phyloP scores from a whole-genome alignment of 2,888 invertebrate genomes.

The Teleiodes luculella region DNA sequence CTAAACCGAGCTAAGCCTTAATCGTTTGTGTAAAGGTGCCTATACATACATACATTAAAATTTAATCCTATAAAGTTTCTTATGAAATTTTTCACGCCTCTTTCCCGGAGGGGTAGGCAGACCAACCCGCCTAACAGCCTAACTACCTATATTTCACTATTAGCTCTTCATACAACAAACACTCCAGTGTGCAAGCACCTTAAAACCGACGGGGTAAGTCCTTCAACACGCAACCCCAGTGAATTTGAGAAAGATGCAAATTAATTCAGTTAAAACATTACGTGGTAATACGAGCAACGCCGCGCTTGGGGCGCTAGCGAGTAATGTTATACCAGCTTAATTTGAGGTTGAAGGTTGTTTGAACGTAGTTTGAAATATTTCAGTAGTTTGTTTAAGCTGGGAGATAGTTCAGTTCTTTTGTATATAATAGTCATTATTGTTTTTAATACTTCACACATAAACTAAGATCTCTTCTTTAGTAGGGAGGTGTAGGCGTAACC shows the following conservation, averaged over 20 bases:
- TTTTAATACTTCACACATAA: too few species aligned
- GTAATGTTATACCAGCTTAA: not conserved
- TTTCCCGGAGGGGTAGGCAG: too few species aligned
- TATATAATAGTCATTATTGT: too few species aligned
- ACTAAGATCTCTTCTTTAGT: too few species aligned
- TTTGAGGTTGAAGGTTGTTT: not conserved
- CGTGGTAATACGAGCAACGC: not conserved
- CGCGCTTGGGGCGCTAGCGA: not conserved
- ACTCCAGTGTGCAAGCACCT: not conserved
- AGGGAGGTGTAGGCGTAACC: too few species aligned
- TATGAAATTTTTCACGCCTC: not conserved
- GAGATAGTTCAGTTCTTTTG: not conserved
- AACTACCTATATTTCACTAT: too few species aligned
- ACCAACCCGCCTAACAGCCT: too few species aligned
- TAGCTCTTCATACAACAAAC: too few species aligned
- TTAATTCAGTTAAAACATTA: not conserved
- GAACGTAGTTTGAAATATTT: not conserved
- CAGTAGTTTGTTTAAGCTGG: not conserved
- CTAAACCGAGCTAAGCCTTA: not conserved
- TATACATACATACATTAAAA: too few species aligned
- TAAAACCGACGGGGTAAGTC: not conserved
- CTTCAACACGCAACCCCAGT: not conserved
- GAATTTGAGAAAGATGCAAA: constrained; percentile 7
- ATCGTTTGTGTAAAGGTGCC: not conserved
- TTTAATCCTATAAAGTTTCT: not conserved